These are phyloP conservation scores for Uropsilus gracilis DNA, from an alignment of 2,113 vertebrate genomes.

Conservation along the genomic window DNA sequence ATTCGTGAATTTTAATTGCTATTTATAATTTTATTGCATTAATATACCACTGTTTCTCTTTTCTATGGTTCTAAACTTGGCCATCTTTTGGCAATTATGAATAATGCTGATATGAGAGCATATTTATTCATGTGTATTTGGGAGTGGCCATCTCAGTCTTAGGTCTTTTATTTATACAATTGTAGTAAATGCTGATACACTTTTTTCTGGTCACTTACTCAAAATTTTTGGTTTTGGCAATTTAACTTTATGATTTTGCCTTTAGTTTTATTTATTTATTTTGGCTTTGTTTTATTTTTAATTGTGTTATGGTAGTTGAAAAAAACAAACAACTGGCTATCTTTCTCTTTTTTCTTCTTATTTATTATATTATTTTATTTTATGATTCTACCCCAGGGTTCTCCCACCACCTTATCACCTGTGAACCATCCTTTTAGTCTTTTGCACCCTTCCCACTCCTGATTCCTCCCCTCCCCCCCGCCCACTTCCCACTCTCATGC, in stretches of 20 bases:
- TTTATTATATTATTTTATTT: too few relatives aligned
- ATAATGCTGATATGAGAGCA: not conserved
- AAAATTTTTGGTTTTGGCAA: not conserved
- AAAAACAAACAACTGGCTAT: too few relatives aligned
- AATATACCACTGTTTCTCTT: not conserved
- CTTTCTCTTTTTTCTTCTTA: too few relatives aligned
- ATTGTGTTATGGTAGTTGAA: too few relatives aligned
- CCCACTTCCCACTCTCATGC: too few relatives aligned
- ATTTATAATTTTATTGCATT: not conserved
- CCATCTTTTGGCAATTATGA: not conserved
- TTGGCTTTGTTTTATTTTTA: too few relatives aligned
- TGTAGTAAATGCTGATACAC: not conserved
- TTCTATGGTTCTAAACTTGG: not conserved
- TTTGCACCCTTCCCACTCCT: too few relatives aligned
- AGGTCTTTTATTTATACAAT: not conserved
- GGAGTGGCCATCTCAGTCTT: not conserved
- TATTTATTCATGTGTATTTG: not conserved
- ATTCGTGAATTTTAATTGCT: constrained; percentile 19
- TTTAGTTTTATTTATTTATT: too few relatives aligned
- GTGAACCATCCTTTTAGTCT: too few relatives aligned
- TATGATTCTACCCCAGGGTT: too few relatives aligned
- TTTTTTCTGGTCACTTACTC: not conserved
- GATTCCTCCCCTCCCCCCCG: too few relatives aligned
- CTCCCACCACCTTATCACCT: too few relatives aligned
- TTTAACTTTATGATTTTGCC: not conserved